Base-by-base conservation (phyloP, 2,113 vertebrate genomes). In the Heteronetta atricapilla region DNA sequence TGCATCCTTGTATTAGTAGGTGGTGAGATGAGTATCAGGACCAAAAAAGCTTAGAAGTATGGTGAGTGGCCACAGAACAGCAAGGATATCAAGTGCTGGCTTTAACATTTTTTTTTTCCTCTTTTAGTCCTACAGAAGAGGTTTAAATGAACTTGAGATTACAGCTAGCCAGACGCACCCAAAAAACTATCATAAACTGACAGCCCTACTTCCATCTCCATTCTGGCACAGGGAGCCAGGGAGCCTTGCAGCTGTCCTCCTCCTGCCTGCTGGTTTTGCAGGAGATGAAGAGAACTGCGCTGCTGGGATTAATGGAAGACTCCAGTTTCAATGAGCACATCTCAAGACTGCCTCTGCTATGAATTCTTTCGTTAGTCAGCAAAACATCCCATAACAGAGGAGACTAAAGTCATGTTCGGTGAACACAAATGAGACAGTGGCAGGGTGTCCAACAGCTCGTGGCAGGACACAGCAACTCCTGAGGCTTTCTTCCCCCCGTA, bases 1-100 rank as follows among this genome's bases (percentile, higher is more conserved):
- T 95, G 62, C 70, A 66, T 95, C 46, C 56, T 91, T 83, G 73
- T 62, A 90, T 62, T 66, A 70, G 44, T n/a, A 93, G 48, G 63
- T 82, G 52, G 46, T 40, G 82, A 91, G 46, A 87, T 5, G 26
- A 91, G 14, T 36, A n/a, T 70, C 5, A 0, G 16, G 36, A 63
- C 11, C 36, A 83, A 48, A 29, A 46, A 11, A 46, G 0, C 10
- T 77, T 79, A 58, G 50, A 79, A 95, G 90, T 34, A 67, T 15
- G 5, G 12, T 60, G 23, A 4, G 1, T 38, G 6, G 20, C 26
- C 29, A 76, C 50, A 84, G 60, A 86, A 60, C 17, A 75, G 68
- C 38, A 92, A 84, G 44, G 38, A 50, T 55, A 53, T 14, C 3
- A 74, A 88, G 81, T 21, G 23, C 42, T 42, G 13, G 46, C 14